Conservation (phyloP, 2,113 vertebrate genomes). For the Chascanopsetta lugubris region DNA sequence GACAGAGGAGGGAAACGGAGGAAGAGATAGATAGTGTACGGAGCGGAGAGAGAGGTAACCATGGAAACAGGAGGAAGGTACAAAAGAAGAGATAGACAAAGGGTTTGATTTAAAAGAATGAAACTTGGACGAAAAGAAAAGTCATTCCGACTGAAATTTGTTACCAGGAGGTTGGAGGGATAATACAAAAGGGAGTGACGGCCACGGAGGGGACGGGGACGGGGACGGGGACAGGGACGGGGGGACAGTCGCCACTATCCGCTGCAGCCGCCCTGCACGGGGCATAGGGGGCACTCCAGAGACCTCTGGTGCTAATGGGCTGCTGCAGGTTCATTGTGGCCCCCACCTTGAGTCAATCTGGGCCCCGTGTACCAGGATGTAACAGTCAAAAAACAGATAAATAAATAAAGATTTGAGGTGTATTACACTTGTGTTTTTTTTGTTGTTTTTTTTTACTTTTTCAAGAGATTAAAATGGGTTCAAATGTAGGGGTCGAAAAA, state of each 20-base stretch:
- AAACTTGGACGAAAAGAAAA: constrained; percentile 84
- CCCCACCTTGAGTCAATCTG: constrained; percentile 74
- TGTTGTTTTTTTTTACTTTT: too few species aligned
- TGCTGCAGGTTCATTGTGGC: constrained; percentile 72
- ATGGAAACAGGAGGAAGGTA: constrained; percentile 88
- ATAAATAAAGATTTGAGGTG: too few species aligned
- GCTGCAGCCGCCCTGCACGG: constrained; percentile 57
- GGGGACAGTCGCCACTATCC: constrained; percentile 56
- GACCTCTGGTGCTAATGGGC: constrained; percentile 80
- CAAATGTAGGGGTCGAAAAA: too few species aligned
- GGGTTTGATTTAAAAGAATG: constrained; percentile 87
- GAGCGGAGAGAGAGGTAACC: constrained; percentile 86
- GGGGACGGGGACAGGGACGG: too few species aligned
- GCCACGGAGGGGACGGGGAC: too few species aligned
- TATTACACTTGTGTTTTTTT: too few species aligned
- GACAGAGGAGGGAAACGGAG: constrained; percentile 84
- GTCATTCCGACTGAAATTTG: constrained; percentile 84
- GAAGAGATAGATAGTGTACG: constrained; percentile 86
- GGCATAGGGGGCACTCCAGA: constrained; percentile 70
- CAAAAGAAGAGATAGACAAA: constrained; percentile 88
- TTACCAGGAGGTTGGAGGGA: constrained; percentile 77
- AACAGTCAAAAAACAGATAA: too few species aligned
- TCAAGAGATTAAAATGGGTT: too few species aligned
- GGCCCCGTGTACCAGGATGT: constrained; percentile 66
- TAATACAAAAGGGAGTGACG: constrained; percentile 73